phyloP scores from a whole-genome alignment of 2,888 invertebrate genomes.

The Catotricha subobsoleta region DNA sequence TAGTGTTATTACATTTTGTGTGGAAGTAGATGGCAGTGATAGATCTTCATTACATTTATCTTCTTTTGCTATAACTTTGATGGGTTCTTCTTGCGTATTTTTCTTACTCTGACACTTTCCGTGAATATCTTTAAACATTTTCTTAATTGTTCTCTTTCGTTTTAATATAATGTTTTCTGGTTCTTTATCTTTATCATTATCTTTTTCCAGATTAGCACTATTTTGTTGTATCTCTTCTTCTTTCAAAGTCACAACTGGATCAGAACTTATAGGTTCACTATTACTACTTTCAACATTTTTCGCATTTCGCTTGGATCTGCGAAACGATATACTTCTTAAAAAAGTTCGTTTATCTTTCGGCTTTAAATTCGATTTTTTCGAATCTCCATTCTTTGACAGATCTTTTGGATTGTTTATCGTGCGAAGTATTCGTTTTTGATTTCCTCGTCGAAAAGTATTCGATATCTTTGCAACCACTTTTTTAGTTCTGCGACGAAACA shows the following conservation, averaged over 20 bases:
- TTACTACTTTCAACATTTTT: neutral
- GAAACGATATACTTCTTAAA: constrained; percentile 1
- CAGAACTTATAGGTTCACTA: neutral
- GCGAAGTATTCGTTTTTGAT: constrained; percentile 4
- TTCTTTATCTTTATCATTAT: neutral
- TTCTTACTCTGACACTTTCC: too few relatives aligned
- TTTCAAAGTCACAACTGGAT: neutral
- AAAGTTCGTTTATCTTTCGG: neutral
- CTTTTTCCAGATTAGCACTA: neutral
- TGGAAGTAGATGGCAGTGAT: too few relatives aligned
- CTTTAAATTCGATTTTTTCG: constrained; percentile 1
- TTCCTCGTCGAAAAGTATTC: constrained; percentile 3
- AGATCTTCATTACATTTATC: too few relatives aligned
- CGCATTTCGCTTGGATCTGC: neutral
- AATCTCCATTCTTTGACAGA: constrained; percentile 1
- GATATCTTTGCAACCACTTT: constrained; percentile 3
- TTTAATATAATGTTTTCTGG: too few relatives aligned
- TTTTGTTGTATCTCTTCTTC: neutral
- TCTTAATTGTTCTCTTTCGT: constrained; percentile 2
- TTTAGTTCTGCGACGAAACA: constrained; percentile 5
- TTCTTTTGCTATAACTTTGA: too few relatives aligned
- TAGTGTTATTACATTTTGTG: too few relatives aligned
- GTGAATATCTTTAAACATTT: neutral
- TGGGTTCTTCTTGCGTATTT: too few relatives aligned
- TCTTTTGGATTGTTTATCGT: constrained; percentile 2